Conservation (phyloP, 2,113 vertebrate genomes). For the Sander vitreus region DNA sequence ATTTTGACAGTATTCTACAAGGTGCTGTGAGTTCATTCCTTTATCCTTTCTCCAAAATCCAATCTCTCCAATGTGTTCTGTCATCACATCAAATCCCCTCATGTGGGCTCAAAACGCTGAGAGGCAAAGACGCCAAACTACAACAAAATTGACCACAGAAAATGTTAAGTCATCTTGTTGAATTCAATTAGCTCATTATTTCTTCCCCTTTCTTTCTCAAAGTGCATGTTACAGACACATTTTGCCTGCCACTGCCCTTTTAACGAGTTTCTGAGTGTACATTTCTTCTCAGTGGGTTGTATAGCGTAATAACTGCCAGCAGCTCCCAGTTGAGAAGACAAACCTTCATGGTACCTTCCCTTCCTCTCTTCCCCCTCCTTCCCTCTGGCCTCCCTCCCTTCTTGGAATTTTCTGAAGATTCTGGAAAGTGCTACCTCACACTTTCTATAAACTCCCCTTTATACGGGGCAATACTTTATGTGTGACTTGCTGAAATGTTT, state of each 20-base stretch:
- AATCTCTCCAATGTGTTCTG: slow-evolving; percentile 15
- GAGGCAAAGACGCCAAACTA: slow-evolving; percentile 32
- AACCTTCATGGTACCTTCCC: slow-evolving; percentile 40
- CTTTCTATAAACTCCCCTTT: slow-evolving; percentile 67
- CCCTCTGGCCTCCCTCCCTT: slow-evolving; percentile 38
- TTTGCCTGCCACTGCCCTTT: slow-evolving; percentile 38
- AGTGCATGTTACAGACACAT: slow-evolving; percentile 13
- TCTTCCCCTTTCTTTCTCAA: slow-evolving; percentile 20
- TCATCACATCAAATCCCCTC: slow-evolving; percentile 28
- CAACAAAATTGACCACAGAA: slow-evolving; percentile 47
- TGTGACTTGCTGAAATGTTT: slow-evolving; percentile 60
- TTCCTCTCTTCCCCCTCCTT: slow-evolving; percentile 5
- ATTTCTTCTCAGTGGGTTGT: slow-evolving; percentile 56
- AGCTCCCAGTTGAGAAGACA: slow-evolving; percentile 55
- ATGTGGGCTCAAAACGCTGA: slow-evolving; percentile 5
- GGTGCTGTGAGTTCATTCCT: background rate
- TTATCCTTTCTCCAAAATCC: slow-evolving; percentile 1
- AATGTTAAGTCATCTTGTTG: slow-evolving; percentile 55
- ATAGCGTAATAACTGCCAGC: slow-evolving; percentile 65
- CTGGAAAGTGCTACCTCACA: slow-evolving; percentile 79
- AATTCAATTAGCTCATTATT: slow-evolving; percentile 59
- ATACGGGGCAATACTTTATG: slow-evolving; percentile 44
- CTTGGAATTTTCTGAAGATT: slow-evolving; percentile 69
- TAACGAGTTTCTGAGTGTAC: slow-evolving; percentile 59
- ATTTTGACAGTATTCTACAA: slow-evolving; percentile 5